Evolutionary conservation across 2,888 invertebrate genomes (phyloP), one percentile per base, ranked within the genome.

Genomic region (Himalopsyche tibetana): DNA sequence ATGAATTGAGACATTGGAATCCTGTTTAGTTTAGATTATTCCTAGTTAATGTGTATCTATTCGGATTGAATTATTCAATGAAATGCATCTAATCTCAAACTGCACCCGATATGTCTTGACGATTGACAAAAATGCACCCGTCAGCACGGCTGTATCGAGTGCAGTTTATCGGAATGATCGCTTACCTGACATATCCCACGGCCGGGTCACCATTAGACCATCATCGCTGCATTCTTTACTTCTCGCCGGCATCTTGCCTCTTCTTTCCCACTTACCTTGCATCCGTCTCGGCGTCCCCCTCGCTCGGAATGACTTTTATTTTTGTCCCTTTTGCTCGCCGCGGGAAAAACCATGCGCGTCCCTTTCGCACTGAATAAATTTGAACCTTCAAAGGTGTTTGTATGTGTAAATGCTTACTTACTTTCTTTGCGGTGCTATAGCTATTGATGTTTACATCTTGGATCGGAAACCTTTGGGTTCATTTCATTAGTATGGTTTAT

Each of bases 101-200:
- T 63, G 28, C 63, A 63, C 19, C 28, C 63, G 19, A 19, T 8
- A 63, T 19, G 63, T 19, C 8, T 19, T 8, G 15, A 28, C 63
- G 63, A 9, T 63, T 63, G 63, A 19, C 19, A 63, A 19, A 63
- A 63, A 63, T 63, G 19, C 63, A 63, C 8, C 28, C 63, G 19
- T 19, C 56, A n/a, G 63, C 8, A 19, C 19, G 6, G 28, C 63
- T 4, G 63, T 63, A 19, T 63, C 11, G 19, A 63, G 63, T 63
- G 63, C 63, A 63, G 63, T 63, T 63, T 63, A n/a, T 19, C 19
- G 63, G 19, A 28, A 63, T 8, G 8, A 19, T 28, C 63, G 6
- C 63, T 63, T 63, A 63, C 63, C 63, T 63, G 63, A 63, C 63
- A 63, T 63, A 63, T 63, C 63, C 63, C 63, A 63, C 63, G 63